phyloP scores from a whole-genome alignment of 2,113 vertebrate species.

The Cathartes aura region DNA sequence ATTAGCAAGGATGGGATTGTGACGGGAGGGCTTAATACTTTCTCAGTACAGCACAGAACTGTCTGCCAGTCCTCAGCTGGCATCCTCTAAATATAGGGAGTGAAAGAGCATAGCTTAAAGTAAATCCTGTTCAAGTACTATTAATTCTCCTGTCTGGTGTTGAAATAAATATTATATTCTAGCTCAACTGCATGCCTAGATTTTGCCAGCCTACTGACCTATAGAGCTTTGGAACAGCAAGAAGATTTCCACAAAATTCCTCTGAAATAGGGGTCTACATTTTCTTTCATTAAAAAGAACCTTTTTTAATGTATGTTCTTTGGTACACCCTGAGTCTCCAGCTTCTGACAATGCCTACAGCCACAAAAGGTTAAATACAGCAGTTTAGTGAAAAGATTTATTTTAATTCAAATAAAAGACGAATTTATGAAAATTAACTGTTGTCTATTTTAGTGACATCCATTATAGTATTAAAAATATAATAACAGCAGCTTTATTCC shows the following conservation, averaged over 20 bases:
- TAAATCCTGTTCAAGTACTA: neutral
- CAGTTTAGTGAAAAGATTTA: neutral
- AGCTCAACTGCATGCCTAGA: neutral
- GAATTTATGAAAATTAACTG: neutral
- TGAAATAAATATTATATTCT: neutral
- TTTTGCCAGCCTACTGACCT: neutral
- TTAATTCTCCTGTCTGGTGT: neutral
- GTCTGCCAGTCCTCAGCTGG: neutral
- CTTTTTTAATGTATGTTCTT: neutral
- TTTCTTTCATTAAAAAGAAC: neutral
- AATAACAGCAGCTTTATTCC: neutral
- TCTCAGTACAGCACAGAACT: neutral
- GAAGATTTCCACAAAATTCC: neutral
- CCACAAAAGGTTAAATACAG: neutral
- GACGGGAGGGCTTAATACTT: neutral
- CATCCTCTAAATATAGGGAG: neutral
- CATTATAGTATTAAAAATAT: neutral
- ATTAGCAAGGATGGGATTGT: conserved; percentile 23
- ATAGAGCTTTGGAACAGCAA: neutral
- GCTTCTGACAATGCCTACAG: neutral
- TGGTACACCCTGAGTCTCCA: neutral
- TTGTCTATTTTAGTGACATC: neutral
- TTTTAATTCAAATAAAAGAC: neutral
- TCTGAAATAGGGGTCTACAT: neutral
- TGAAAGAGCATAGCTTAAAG: neutral